Percentiles rank a stretch among this genome's conserved stretches.
These are phyloP conservation scores for Cottus gobio DNA, from an alignment of 2,113 vertebrate genomes.

Conservation along the genomic window DNA sequence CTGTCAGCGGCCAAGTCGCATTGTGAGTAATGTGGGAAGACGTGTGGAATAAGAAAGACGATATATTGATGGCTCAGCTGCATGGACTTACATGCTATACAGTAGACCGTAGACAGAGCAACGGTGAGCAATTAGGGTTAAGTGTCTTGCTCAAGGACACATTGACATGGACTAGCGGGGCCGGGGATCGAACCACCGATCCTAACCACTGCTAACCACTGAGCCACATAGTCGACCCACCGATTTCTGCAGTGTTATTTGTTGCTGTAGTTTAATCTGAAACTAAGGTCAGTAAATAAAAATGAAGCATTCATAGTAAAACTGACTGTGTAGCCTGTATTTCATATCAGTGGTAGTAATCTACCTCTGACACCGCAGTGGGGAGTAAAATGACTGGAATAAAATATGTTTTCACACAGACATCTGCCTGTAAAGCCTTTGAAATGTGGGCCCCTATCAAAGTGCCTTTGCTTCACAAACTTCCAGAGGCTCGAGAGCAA, in stretches of 20 bases:
- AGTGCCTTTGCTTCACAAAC: slow-evolving; percentile 14
- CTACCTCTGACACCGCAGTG: slow-evolving; percentile 3
- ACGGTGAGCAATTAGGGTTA: no score
- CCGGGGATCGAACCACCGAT: no score
- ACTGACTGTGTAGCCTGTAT: not conserved
- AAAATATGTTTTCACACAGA: slow-evolving; percentile 36
- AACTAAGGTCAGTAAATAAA: slow-evolving; percentile 1
- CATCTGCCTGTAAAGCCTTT: slow-evolving; percentile 49
- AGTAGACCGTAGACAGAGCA: no score
- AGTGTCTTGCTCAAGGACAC: no score
- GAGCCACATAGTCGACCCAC: no score
- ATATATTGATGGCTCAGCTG: not conserved
- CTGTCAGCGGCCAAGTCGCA: not conserved
- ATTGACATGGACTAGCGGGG: no score
- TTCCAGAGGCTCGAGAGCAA: slow-evolving; percentile 19
- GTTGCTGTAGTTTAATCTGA: not conserved
- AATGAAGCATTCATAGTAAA: slow-evolving; percentile 5
- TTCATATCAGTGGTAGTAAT: not conserved
- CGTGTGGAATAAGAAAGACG: not conserved
- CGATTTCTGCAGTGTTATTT: not conserved
- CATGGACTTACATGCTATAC: no score
- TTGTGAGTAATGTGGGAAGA: slow-evolving; percentile 1
- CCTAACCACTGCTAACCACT: no score
- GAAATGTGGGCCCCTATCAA: slow-evolving; percentile 51
- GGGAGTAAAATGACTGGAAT: slow-evolving; percentile 25